Evolutionary conservation across 2,113 vertebrate species (phyloP).

Genomic region (Bolborhynchus lineola): DNA sequence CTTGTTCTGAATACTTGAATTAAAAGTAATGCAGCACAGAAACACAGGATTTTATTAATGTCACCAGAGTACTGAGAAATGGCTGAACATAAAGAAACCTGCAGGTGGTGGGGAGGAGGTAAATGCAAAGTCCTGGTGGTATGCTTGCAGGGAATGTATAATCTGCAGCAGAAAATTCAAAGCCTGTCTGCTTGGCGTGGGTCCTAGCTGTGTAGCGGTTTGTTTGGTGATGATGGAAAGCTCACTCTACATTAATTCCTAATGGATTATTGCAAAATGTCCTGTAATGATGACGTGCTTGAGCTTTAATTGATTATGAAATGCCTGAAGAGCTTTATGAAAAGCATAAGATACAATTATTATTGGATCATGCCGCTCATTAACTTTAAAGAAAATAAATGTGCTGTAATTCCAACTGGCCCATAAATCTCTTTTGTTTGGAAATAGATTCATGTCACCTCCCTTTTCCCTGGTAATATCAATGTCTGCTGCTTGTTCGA

Average conservation of each 20-base stretch:
- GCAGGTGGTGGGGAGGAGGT: not conserved
- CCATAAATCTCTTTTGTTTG: not conserved
- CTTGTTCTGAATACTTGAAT: not conserved
- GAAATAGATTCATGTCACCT: constrained; percentile 1
- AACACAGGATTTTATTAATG: not conserved
- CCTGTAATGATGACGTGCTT: constrained; percentile 48
- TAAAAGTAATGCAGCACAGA: not conserved
- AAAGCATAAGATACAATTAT: constrained; percentile 50
- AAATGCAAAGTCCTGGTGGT: not conserved
- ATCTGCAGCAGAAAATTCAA: not conserved
- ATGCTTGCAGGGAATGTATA: not conserved
- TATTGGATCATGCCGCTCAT: constrained; percentile 38
- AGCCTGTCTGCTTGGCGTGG: not conserved
- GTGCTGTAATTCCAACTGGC: not conserved
- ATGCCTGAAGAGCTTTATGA: constrained; percentile 65
- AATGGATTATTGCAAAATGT: constrained; percentile 53
- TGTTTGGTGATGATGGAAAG: constrained; percentile 25
- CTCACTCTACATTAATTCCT: constrained; percentile 35
- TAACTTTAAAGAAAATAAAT: constrained; percentile 62
- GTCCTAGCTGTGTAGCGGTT: not conserved
- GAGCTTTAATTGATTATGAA: constrained; percentile 68
- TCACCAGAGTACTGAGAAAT: not conserved
- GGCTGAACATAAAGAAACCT: not conserved
- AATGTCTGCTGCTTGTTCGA: not conserved
- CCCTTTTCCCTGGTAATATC: not conserved